Conservation (phyloP, 2,113 vertebrate species). For the Thymallus thymallus region DNA sequence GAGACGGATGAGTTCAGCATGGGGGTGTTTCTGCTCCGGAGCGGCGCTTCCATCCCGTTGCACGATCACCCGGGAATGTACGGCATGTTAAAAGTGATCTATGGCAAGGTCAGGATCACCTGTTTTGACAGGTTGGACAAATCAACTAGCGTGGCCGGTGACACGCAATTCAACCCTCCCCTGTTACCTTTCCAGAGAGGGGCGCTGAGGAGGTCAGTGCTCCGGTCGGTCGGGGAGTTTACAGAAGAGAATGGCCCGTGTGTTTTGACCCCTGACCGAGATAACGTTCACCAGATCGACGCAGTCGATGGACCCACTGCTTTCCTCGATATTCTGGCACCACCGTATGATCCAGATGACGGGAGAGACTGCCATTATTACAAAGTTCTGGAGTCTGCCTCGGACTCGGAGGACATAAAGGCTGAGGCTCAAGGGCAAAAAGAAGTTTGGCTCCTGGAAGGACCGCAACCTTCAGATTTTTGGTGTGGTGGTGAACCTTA, state of each 20-base stretch:
- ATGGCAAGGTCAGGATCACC: conserved; percentile 86
- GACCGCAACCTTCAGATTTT: conserved; percentile 87
- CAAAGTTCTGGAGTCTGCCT: conserved; percentile 71
- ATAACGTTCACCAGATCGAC: conserved; percentile 95
- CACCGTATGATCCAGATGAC: conserved; percentile 90
- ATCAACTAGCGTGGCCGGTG: conserved; percentile 14
- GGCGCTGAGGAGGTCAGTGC: conserved; percentile 69
- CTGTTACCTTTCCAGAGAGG: conserved; percentile 57
- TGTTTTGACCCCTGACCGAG: conserved; percentile 80
- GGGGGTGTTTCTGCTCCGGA: conserved; percentile 88
- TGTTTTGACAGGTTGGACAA: conserved; percentile 83
- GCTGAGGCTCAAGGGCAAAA: conserved; percentile 46
- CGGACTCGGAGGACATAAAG: conserved; percentile 29
- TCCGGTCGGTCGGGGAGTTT: conserved; percentile 79
- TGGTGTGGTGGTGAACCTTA: conserved; percentile 94
- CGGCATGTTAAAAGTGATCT: conserved; percentile 90
- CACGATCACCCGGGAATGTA: conserved; percentile 98
- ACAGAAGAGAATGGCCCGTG: conserved; percentile 83
- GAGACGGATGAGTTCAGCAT: conserved; percentile 93
- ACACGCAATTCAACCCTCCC: conserved; percentile 32
- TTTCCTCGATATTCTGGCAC: conserved; percentile 93
- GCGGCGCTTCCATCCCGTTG: conserved; percentile 89
- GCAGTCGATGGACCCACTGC: conserved; percentile 89
- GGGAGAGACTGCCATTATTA: conserved; percentile 95
- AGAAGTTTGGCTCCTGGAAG: conserved; percentile 87